Percentiles rank a stretch among this genome's conserved stretches.
These are phyloP conservation scores for Drosophila differens DNA, from an alignment of 2,888 invertebrate genomes.

Conservation along the genomic window DNA sequence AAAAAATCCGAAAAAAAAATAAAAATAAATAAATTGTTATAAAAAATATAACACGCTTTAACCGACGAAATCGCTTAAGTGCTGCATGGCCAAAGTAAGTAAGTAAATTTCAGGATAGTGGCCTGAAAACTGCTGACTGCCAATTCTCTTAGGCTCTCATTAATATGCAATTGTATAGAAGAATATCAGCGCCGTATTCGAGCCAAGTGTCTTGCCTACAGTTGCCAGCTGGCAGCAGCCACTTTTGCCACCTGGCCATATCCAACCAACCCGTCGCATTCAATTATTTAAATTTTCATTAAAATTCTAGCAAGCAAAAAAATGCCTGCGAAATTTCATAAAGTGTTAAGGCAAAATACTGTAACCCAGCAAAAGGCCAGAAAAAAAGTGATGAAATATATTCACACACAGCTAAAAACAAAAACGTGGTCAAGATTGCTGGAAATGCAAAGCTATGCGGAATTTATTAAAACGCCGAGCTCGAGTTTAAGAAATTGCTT, in stretches of 20 bases:
- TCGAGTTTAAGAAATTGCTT: conserved; percentile 71
- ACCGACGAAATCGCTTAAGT: conserved; percentile 58
- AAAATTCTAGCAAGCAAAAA: conserved; percentile 59
- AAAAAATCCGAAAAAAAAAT: background rate
- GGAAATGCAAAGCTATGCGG: conserved; percentile 75
- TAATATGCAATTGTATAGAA: conserved; percentile 70
- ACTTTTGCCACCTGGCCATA: conserved; percentile 27
- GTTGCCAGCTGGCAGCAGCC: conserved; percentile 44
- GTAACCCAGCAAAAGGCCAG: conserved; percentile 10
- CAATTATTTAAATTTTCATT: conserved; percentile 81
- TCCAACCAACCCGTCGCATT: conserved; percentile 45
- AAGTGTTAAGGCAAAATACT: conserved; percentile 66
- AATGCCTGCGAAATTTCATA: conserved; percentile 60
- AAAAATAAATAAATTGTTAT: background rate
- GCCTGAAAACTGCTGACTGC: conserved; percentile 50
- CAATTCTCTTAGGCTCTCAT: conserved; percentile 63
- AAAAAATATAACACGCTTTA: conserved; percentile 56
- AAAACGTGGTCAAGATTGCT: conserved; percentile 60
- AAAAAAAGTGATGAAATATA: conserved; percentile 8
- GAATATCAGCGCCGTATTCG: conserved; percentile 19
- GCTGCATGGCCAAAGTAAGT: conserved; percentile 32
- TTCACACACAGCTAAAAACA: conserved; percentile 22
- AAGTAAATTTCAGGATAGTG: conserved; percentile 11
- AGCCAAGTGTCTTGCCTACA: conserved; percentile 11
- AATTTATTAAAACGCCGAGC: conserved; percentile 74